These are phyloP conservation scores for Sarcophilus harrisii DNA, from an alignment of 2,797 vertebrate genomes.

Conservation along the genomic window DNA sequence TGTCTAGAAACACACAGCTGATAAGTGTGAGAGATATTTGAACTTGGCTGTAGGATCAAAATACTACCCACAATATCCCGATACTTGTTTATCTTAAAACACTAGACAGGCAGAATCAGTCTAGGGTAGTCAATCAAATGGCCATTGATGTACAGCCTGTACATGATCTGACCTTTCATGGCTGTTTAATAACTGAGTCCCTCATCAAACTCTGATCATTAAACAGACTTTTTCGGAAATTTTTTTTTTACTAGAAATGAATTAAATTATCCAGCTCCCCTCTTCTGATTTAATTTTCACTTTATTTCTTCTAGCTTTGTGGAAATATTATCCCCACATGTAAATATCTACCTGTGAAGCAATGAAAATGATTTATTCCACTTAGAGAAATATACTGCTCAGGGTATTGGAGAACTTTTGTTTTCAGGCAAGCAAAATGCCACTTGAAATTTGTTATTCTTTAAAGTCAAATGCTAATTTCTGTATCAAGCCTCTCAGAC, in stretches of 20 bases:
- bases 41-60: not conserved
- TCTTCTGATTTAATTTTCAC: conserved; percentile 62
- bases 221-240: not conserved
- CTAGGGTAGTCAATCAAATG: not conserved
- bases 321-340: conserved; percentile 68
- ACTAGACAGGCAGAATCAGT: not conserved
- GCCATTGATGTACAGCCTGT: not conserved
- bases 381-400: conserved; percentile 74
- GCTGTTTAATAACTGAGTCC: not conserved
- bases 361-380: conserved; percentile 66
- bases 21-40: not conserved
- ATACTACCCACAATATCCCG: not conserved
- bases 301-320: conserved; percentile 72
- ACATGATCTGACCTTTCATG: not conserved
- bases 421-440: conserved; percentile 74
- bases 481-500: not conserved
- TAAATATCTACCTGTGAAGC: conserved; percentile 82
- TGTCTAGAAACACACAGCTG: not conserved
- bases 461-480: conserved; percentile 76
- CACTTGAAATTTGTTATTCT: conserved; percentile 69
- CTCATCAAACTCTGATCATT: not conserved
- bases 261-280: conserved; percentile 49
- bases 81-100: not conserved
- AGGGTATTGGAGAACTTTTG: conserved; percentile 72
- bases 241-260: conserved; percentile 18